A percentile compares a stretch with the other conserved stretches of the same genome.
Conservation (phyloP, 2,888 invertebrate genomes). For the Melieria omissa region DNA sequence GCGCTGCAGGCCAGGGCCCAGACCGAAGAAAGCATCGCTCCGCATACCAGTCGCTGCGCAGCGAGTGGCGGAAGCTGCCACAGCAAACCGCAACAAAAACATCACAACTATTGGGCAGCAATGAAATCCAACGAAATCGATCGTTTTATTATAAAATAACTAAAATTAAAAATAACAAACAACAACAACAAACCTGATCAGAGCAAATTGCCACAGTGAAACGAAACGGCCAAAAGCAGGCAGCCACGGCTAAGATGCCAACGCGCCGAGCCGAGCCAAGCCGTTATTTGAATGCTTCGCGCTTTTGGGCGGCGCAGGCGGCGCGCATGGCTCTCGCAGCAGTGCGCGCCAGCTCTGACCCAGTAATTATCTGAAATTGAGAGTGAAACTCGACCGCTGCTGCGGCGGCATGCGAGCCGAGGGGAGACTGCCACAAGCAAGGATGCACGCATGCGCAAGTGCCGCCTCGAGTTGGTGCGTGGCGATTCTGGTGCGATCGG, state of each 20-base stretch:
- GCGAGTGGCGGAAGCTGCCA: too few relatives aligned
- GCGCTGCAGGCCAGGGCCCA: too few relatives aligned
- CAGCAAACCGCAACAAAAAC: too few relatives aligned
- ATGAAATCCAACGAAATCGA: too few relatives aligned
- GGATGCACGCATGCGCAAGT: conserved; percentile 2
- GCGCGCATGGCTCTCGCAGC: conserved; percentile 6
- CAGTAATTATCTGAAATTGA: conserved; percentile 63
- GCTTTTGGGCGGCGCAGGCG: not conserved
- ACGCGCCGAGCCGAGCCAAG: not conserved
- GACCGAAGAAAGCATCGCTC: too few relatives aligned
- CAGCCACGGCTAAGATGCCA: conserved; percentile 1
- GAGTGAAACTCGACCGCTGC: conserved; percentile 53
- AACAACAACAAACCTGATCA: too few relatives aligned
- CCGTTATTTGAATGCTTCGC: conserved; percentile 13
- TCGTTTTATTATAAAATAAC: too few relatives aligned
- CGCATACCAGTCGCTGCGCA: too few relatives aligned
- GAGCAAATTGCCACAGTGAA: conserved; percentile 21
- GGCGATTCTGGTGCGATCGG: too few relatives aligned
- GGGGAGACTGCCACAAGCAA: conserved; percentile 34
- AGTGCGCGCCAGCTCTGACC: conserved; percentile 50
- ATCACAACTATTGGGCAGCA: too few relatives aligned
- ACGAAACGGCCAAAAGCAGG: not conserved
- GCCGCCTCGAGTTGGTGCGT: not conserved
- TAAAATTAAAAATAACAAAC: too few relatives aligned
- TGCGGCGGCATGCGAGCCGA: too few relatives aligned